Conservation (phyloP, 2,797 vertebrate species). For the Hybognathus amarus region DNA sequence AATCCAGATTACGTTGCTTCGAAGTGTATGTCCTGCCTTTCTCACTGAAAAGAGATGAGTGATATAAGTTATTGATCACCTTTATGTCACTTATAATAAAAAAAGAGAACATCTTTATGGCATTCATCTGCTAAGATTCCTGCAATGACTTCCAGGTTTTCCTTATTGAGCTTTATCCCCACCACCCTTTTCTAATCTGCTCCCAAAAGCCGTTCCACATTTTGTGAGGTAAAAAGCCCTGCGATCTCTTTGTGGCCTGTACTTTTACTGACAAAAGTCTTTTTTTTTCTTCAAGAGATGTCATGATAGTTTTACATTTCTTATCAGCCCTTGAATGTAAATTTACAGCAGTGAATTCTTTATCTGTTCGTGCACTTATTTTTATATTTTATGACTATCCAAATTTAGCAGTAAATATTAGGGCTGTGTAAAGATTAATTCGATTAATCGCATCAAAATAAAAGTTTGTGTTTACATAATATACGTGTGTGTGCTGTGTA, state of each 20-base stretch:
- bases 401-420: background rate
- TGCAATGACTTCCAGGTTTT: conserved; percentile 68
- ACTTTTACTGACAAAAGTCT: background rate
- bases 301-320: background rate
- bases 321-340: background rate
- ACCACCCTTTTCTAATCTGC: conserved; percentile 33
- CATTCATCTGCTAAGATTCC: conserved; percentile 69
- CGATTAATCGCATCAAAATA: too few species aligned
- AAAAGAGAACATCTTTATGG: conserved; percentile 53
- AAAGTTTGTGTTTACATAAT: too few species aligned
- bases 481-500: too few species aligned
- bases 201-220: conserved; percentile 19
- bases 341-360: background rate
- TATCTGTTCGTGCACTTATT: background rate
- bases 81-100: conserved; percentile 59
- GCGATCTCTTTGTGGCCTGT: conserved; percentile 12
- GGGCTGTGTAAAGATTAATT: too few species aligned
- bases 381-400: background rate
- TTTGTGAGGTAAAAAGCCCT: conserved; percentile 22
- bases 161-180: conserved; percentile 60
- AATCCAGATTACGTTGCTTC: conserved; percentile 77
- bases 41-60: conserved; percentile 73
- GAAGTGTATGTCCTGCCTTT: conserved; percentile 79
- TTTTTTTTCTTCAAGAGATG: background rate
- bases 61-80: conserved; percentile 80